Evolutionary conservation across 2,888 invertebrate species (phyloP).

Genomic region (Hirudinaria manillensis): DNA sequence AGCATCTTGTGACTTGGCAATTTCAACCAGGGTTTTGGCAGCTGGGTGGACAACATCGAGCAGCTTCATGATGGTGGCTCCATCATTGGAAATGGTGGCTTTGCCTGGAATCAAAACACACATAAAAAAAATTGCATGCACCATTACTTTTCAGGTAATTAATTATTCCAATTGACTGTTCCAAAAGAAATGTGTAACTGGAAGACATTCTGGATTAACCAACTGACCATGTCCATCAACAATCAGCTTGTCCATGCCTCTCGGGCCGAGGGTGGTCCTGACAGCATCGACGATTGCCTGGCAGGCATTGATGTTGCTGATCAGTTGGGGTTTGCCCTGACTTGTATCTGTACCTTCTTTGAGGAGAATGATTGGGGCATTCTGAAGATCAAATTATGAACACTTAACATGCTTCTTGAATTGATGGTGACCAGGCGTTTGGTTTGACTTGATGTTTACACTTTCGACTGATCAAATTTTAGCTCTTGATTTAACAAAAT

Average conservation of each 20-base stretch:
- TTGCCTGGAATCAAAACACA: slow-evolving; percentile 58
- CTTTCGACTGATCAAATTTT: not conserved
- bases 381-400: slow-evolving; percentile 57
- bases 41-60: slow-evolving; percentile 96
- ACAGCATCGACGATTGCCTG: slow-evolving; percentile 88
- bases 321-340: slow-evolving; percentile 89
- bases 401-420: not conserved
- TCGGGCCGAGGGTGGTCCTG: slow-evolving; percentile 91
- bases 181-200: too few relatives aligned
- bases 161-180: not conserved
- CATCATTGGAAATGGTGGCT: slow-evolving; percentile 96
- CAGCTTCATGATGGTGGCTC: slow-evolving; percentile 97
- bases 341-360: slow-evolving; percentile 87
- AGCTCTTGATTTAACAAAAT: too few relatives aligned
- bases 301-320: slow-evolving; percentile 96
- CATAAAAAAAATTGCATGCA: not conserved
- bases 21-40: slow-evolving; percentile 92
- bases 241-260: slow-evolving; percentile 98
- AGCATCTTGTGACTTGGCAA: slow-evolving; percentile 96
- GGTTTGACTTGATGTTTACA: not conserved
- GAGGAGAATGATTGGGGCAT: slow-evolving; percentile 91
- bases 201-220: too few relatives aligned
- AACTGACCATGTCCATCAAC: slow-evolving; percentile 69
- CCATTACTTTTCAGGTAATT: not conserved
- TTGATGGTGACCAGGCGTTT: too few relatives aligned